Base-by-base conservation (phyloP, 2,888 invertebrate genomes). In the Meteorus colon region DNA sequence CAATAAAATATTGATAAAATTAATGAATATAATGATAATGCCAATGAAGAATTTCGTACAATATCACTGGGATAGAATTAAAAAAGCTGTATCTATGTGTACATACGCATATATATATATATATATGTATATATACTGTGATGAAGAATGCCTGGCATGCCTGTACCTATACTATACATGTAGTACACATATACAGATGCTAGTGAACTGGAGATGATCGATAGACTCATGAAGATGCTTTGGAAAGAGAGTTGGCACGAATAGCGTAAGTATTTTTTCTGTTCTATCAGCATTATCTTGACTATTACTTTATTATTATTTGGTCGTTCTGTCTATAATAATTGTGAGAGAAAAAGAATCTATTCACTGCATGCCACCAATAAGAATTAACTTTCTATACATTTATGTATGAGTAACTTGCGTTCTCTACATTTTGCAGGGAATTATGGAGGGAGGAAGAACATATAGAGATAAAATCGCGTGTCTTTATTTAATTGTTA, bases 311-410 rank as follows among this genome's bases (percentile, higher is more conserved):
- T 16, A n/a, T n/a, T 14, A 48, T 48, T 48, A 4, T 5, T n/a
- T 48, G 1, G 4, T 24, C 24, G 24, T 16, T 48, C 16, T 48
- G 1, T 48, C 48, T 48, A 48, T 29, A 14, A 68, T 29, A 48
- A 48, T 48, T 31, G 29, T 48, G 16, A 68, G 12, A 51, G 14
- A 29, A 12, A 68, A 16, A 34, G 29, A n/a, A 51, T 45, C 31
- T 48, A 77, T 81, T 77, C 77, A 76, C 76, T 75, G 81, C 79
- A 74, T 75, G 74, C 76, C 48, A 75, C 68, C 65, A 77, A 78
- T 65, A 62, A 65, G 24, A 68, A 59, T 77, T 79, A 74, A 81
- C 84, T 87, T 86, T 85, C 83, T 77, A 84, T 84, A 83, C 81
- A 82, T 12, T 37, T 19, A 37, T 19, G n/a, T 24, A 55, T 24